These are phyloP conservation scores for Leptopilina drosophilae DNA, from an alignment of 2,888 invertebrate species.

Conservation along the genomic window DNA sequence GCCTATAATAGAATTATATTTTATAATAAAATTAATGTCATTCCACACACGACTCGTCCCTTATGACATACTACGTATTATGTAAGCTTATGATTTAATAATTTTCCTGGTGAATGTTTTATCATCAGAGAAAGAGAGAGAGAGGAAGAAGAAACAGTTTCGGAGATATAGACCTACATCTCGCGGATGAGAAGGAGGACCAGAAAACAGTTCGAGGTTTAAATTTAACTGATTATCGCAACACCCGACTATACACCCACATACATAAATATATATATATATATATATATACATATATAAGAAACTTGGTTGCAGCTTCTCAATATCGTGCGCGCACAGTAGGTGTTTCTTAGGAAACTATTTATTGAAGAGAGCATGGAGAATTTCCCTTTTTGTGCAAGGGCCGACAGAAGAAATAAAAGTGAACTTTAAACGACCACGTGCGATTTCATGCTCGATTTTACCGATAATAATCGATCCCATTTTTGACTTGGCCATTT, in stretches of 20 bases:
- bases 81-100: not conserved
- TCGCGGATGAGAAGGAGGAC: conserved; percentile 17
- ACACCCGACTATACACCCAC: conserved; percentile 35
- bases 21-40: no score
- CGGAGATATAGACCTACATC: conserved; percentile 1
- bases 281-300: not conserved
- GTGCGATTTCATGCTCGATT: conserved; percentile 19
- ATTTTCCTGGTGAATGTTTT: not conserved
- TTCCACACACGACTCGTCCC: no score
- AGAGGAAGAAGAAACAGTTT: not conserved
- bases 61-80: no score
- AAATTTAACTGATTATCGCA: conserved; percentile 40
- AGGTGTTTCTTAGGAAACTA: conserved; percentile 31
- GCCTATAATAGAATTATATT: no score
- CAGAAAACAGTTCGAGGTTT: conserved; percentile 36
- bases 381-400: conserved; percentile 16
- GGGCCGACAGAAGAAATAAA: not conserved
- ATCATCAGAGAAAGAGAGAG: not conserved
- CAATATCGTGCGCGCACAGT: not conserved
- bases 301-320: not conserved
- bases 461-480: conserved; percentile 23
- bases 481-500: not conserved
- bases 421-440: not conserved
- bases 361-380: not conserved
- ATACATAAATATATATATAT: not conserved